These are phyloP conservation scores for Sebastes fasciatus DNA, from an alignment of 2,113 vertebrate genomes.

Conservation along the genomic window DNA sequence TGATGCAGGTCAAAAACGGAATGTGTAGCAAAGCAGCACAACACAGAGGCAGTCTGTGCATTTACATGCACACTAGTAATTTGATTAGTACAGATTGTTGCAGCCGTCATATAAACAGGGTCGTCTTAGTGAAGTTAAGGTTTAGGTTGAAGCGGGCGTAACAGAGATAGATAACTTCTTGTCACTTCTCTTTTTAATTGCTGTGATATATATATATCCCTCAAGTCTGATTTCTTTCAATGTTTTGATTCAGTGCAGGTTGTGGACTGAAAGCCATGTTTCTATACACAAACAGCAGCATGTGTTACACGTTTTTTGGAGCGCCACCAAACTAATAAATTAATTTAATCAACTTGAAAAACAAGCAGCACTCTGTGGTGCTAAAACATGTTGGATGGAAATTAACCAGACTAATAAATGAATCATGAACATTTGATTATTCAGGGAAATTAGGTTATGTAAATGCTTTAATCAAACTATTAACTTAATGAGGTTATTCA, in stretches of 20 bases:
- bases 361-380: background rate
- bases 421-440: background rate
- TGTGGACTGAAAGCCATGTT: background rate
- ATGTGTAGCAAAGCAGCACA: slow-evolving; percentile 26
- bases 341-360: background rate
- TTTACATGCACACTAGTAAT: slow-evolving; percentile 26
- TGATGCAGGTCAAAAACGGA: slow-evolving; percentile 5
- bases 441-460: slow-evolving; percentile 16
- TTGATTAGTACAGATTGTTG: background rate
- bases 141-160: background rate
- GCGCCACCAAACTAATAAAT: background rate
- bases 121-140: background rate
- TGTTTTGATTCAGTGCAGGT: background rate
- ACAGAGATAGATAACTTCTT: background rate
- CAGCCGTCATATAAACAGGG: background rate
- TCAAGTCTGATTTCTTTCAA: background rate
- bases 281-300: background rate
- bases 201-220: background rate
- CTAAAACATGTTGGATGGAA: background rate
- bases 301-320: background rate
- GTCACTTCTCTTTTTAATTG: no score
- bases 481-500: background rate
- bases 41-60: slow-evolving; percentile 18
- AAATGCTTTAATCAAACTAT: slow-evolving; percentile 8
- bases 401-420: background rate